Evolutionary conservation across 1,140 invertebrate species (phyloP).

Genomic region (Conus ventricosus): DNA sequence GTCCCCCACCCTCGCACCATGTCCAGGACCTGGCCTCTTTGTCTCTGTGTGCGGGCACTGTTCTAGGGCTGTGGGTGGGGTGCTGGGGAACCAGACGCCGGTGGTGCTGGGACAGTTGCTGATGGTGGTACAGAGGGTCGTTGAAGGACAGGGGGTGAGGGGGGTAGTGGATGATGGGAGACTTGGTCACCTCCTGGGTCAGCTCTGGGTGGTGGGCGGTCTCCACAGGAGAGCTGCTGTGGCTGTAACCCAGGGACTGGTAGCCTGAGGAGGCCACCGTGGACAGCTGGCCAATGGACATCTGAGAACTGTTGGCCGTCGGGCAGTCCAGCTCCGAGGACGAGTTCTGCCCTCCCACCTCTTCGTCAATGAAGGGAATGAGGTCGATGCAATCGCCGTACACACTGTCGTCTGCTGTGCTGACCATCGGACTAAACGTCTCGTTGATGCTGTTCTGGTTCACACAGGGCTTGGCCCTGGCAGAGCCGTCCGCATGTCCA

Average conservation of each 20-base stretch:
- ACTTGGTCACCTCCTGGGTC: slow-evolving; percentile 58
- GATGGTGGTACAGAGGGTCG: slow-evolving; percentile 85
- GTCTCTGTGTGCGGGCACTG: not conserved
- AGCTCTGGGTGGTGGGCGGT: not conserved
- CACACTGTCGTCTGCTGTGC: slow-evolving; percentile 60
- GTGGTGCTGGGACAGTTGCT: slow-evolving; percentile 45
- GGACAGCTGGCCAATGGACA: slow-evolving; percentile 85
- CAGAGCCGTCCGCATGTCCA: slow-evolving; percentile 64
- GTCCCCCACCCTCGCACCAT: slow-evolving; percentile 62
- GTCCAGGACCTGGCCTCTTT: slow-evolving; percentile 20
- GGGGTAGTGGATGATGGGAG: slow-evolving; percentile 47
- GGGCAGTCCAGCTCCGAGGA: slow-evolving; percentile 60
- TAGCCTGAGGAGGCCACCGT: slow-evolving; percentile 91
- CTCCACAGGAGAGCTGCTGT: slow-evolving; percentile 88
- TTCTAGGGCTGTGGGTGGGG: not conserved
- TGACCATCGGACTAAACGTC: slow-evolving; percentile 70
- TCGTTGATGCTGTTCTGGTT: slow-evolving; percentile 64
- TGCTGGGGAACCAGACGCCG: not conserved
- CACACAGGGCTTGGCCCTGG: slow-evolving; percentile 38
- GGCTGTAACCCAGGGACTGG: slow-evolving; percentile 92
- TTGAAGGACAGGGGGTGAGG: slow-evolving; percentile 86
- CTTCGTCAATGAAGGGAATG: slow-evolving; percentile 71
- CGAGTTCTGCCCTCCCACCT: slow-evolving; percentile 49
- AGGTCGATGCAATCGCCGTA: slow-evolving; percentile 72
- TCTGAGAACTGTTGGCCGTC: slow-evolving; percentile 44